Evolutionary conservation across 2,888 invertebrate genomes (phyloP).

Genomic region (Euspilapteryx auroguttella): DNA sequence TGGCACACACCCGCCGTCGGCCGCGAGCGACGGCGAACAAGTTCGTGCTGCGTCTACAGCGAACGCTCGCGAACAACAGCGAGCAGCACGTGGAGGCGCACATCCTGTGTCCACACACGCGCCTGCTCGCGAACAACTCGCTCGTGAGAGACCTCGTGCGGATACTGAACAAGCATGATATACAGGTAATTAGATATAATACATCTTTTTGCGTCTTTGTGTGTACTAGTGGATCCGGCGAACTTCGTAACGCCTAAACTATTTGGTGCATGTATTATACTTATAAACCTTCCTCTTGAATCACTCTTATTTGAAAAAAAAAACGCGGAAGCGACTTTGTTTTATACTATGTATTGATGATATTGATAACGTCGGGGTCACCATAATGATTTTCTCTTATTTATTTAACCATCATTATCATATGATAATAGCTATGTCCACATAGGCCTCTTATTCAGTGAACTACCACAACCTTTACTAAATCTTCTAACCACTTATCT

Average conservation of each 20-base stretch:
- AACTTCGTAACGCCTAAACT: too few species aligned
- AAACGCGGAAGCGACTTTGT: too few species aligned
- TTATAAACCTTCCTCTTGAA: too few species aligned
- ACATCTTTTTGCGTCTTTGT: not conserved
- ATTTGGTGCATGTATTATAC: too few species aligned
- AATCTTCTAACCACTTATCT: too few species aligned
- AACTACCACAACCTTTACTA: too few species aligned
- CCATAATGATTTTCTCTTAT: too few species aligned
- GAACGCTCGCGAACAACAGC: slow-evolving; percentile 16
- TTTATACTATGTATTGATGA: too few species aligned
- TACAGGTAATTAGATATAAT: slow-evolving; percentile 23
- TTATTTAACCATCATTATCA: too few species aligned
- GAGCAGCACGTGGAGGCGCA: slow-evolving; percentile 39
- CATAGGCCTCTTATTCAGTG: too few species aligned
- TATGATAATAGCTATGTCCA: too few species aligned
- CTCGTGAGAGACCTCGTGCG: slow-evolving; percentile 42
- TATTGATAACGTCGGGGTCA: not conserved
- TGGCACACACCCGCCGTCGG: slow-evolving; percentile 7
- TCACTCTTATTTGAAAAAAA: too few species aligned
- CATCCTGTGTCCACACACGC: slow-evolving; percentile 26
- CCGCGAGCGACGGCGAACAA: slow-evolving; percentile 16
- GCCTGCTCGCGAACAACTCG: slow-evolving; percentile 31
- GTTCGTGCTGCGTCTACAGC: slow-evolving; percentile 29
- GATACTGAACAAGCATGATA: slow-evolving; percentile 31
- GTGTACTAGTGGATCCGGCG: not conserved